Base-by-base conservation (phyloP, 2,113 vertebrate species). In the Carollia perspicillata region DNA sequence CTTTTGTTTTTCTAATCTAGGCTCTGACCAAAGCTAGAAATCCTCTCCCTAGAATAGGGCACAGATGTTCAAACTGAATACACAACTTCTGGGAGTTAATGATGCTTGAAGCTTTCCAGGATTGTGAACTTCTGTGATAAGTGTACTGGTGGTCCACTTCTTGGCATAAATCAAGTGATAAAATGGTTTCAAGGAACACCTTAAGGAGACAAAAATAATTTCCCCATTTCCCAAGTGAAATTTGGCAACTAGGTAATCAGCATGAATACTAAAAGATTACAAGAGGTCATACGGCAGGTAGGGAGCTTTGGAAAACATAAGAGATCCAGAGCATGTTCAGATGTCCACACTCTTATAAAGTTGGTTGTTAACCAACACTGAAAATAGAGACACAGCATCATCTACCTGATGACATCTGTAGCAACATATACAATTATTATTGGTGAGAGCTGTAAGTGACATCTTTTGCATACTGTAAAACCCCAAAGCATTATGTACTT, bases 161-260 rank as follows among this genome's bases (percentile, higher is more conserved):
- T 77, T 84, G 26, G 80, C 44, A 88, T 84, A 74, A 90, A 90
- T 94, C 69, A 86, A 94, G 8, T 69, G 77, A 90, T 87, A 85
- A 90, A 90, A 58, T 44, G 23, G 6, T 72, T 94, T 89, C 37
- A 90, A 60, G 30, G 55, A 93, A 83, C 55, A 47, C 35, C 1
- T 75, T 79, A 89, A 77, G 28, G 44, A 96, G 69, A 66, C 16
- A 84, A 90, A 88, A 92, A 53, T 23, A 89, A 58, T 4, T 69
- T 90, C 42, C 20, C 55, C 22, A 58, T 58, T 23, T 58, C 55
- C 55, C 55, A 58, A 83, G 22, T 35, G 5, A 83, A 79, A 85
- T 37, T 86, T 96, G 30, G 23, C 66, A 89, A 89, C 17, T 23
- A 68, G 14, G 13, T 86, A 69, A 58, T 60, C n/a, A 58, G 8